phyloP scores from a whole-genome alignment of 2,888 invertebrate genomes.

The Perithous albicinctus region DNA sequence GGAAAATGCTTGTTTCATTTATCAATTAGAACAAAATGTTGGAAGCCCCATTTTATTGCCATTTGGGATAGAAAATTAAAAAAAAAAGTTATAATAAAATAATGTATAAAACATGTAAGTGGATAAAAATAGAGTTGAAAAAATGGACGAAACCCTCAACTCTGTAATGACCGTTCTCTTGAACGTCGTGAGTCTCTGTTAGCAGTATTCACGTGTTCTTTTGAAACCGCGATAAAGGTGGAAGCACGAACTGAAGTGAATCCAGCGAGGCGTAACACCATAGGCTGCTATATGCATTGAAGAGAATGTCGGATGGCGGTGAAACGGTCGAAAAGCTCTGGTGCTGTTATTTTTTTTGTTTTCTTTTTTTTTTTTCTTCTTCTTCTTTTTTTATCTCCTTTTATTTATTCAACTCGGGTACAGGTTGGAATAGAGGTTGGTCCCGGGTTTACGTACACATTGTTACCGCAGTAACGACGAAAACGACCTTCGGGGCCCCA shows the following conservation, averaged over 20 bases:
- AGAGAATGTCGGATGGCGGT: background rate
- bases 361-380: background rate
- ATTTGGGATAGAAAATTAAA: too few relatives aligned
- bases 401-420: slow-evolving; percentile 47
- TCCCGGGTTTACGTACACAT: slow-evolving; percentile 36
- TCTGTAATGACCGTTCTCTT: background rate
- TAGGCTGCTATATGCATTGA: slow-evolving; percentile 15
- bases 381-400: slow-evolving; percentile 9
- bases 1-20: too few relatives aligned
- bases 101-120: background rate
- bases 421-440: slow-evolving; percentile 9
- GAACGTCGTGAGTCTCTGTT: background rate
- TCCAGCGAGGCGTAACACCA: background rate
- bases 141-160: background rate
- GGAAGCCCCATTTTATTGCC: too few relatives aligned
- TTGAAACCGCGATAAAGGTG: background rate
- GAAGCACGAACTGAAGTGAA: background rate
- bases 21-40: too few relatives aligned
- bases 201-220: background rate
- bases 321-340: slow-evolving; percentile 42
- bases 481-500: slow-evolving; percentile 25
- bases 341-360: slow-evolving; percentile 1
- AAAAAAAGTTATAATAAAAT: background rate
- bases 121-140: background rate
- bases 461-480: slow-evolving; percentile 47